These are phyloP conservation scores for Charaxes varanes DNA, from an alignment of 1,140 invertebrate species.

Conservation along the genomic window DNA sequence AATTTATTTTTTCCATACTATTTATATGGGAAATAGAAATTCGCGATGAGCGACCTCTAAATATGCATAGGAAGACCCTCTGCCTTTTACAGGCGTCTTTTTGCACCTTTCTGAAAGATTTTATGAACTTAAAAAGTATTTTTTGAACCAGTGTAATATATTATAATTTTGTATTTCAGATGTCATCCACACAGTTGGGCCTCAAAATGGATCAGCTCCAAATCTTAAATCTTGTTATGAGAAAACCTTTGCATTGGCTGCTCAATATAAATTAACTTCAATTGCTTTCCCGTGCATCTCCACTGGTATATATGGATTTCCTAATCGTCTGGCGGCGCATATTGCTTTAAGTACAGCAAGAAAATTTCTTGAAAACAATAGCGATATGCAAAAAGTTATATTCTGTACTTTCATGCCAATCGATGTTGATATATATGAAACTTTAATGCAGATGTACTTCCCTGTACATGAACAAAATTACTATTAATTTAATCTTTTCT, in stretches of 20 bases:
- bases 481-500: no score
- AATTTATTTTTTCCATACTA: no score
- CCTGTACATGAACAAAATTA: conserved; percentile 60
- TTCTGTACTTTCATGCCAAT: conserved; percentile 86
- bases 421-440: conserved; percentile 85
- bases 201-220: conserved; percentile 80
- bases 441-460: conserved; percentile 83
- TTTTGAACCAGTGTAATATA: no score
- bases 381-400: conserved; percentile 83
- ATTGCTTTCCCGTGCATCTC: conserved; percentile 92
- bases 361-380: conserved; percentile 79
- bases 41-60: no score
- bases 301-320: conserved; percentile 91
- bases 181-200: conserved; percentile 90
- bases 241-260: conserved; percentile 77
- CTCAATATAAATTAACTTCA: conserved; percentile 77
- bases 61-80: no score
- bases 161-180: conserved; percentile 74
- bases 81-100: no score
- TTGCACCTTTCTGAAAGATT: no score
- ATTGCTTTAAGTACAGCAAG: conserved; percentile 82
- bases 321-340: conserved; percentile 82
- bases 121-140: no score
- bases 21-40: no score
- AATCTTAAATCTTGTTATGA: conserved; percentile 82